Evolutionary conservation across 64 coral and sea anemone species (phyloP).

Genomic region (Trachythela sp.): DNA sequence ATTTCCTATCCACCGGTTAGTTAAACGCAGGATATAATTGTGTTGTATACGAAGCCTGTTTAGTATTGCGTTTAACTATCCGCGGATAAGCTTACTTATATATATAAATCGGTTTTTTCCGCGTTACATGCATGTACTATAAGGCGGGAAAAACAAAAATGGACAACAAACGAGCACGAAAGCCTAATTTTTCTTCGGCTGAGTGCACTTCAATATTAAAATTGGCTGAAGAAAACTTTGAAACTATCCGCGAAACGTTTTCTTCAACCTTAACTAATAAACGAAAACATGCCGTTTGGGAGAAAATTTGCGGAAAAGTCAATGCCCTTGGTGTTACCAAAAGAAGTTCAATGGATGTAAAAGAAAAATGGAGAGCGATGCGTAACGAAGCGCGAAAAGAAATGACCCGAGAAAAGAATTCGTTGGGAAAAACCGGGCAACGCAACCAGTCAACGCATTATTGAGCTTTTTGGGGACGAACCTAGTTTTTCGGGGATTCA

Average conservation of each 20-base stretch:
- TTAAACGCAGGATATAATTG: background rate
- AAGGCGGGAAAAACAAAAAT: background rate
- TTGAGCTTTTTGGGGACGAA: background rate
- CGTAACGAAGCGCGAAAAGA: background rate
- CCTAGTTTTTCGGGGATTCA: background rate
- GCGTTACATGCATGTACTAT: background rate
- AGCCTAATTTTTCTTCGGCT: slow-evolving; percentile 5
- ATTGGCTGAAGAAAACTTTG: background rate
- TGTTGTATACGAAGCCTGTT: background rate
- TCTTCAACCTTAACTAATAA: background rate
- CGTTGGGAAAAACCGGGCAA: background rate
- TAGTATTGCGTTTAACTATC: background rate
- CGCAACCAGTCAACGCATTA: background rate
- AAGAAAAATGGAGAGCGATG: background rate
- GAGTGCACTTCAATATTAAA: background rate
- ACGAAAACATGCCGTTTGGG: background rate
- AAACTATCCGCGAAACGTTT: background rate
- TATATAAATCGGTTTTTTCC: background rate
- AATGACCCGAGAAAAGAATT: background rate
- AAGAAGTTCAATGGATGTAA: background rate
- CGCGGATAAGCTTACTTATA: background rate
- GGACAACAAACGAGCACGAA: background rate
- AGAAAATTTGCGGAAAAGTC: background rate
- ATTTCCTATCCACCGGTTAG: background rate
- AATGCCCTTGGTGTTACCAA: background rate